Evolutionary conservation across 2,113 vertebrate species (phyloP), one percentile per base, ranked within the genome.

Genomic region (Pan paniscus): DNA sequence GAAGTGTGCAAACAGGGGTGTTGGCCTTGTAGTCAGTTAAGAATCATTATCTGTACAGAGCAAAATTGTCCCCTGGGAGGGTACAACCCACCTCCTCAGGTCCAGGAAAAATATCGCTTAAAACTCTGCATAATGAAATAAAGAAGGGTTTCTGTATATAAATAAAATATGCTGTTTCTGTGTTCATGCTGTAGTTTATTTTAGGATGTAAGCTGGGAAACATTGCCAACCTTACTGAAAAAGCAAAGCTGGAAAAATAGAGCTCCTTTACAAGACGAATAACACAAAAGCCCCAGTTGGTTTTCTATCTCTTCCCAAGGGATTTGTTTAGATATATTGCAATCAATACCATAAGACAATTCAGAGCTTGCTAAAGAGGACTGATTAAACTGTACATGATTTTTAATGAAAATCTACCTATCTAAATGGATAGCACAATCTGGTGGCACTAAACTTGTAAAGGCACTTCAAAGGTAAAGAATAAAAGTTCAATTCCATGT

Each of bases 401-500:
- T 97, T 59, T 95, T 95, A 98, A 97, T 94, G 50, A 93, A 96
- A 98, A 97, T 85, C 79, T 76, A 93, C 95, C 89, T 95, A 91
- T 93, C 85, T 96, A 94, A 97, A 93, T 72, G 57, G 46, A 86
- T 48, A 98, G 68, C 68, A 97, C 73, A 97, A 84, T 79, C 1
- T 68, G 91, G 46, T 94, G 2, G 50, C 87, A 95, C 97, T 98
- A 97, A 98, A 96, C 16, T 86, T 95, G 81, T 93, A 97, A 96
- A 96, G 91, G 93, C 13, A 30, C 3, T 95, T 98, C 50, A 96
- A 92, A 84, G 96, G 35, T 93, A 87, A 97, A 98, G 93, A 97
- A 68, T 97, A 97, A 93, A 91, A 96, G 94, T 98, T 97, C 97
- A 98, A 98, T 98, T 97, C 96, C 82, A 96, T 94, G 68, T 95